Conservation (phyloP, 2,888 invertebrate genomes). For the Galerucella calmariensis region DNA sequence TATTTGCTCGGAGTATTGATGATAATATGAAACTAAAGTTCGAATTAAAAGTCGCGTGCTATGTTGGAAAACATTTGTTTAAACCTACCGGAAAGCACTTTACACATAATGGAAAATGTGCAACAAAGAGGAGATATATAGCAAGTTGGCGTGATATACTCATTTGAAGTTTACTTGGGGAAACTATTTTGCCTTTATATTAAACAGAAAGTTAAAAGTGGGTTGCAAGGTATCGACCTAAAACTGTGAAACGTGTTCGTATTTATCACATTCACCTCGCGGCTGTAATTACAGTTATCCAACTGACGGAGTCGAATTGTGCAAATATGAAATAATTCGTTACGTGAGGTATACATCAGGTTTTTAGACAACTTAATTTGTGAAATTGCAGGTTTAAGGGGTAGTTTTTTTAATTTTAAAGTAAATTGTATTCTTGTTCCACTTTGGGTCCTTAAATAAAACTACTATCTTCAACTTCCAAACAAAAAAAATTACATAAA, state of each 20-base stretch:
- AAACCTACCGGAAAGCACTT: slow-evolving; percentile 18
- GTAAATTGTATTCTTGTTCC: too few relatives aligned
- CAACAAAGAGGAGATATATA: slow-evolving; percentile 23
- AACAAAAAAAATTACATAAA: too few relatives aligned
- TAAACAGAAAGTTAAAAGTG: slow-evolving; percentile 16
- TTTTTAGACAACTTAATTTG: too few relatives aligned
- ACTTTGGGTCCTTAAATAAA: too few relatives aligned
- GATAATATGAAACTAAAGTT: slow-evolving; percentile 1
- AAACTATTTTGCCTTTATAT: slow-evolving; percentile 5
- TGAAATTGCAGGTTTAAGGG: too few relatives aligned
- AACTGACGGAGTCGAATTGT: too few relatives aligned
- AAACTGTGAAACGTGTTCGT: not conserved
- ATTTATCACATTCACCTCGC: not conserved
- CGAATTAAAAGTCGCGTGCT: slow-evolving; percentile 12
- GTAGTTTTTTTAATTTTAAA: too few relatives aligned
- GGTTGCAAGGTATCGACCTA: slow-evolving; percentile 13
- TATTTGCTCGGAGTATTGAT: not conserved
- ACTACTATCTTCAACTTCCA: too few relatives aligned
- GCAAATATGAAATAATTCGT: too few relatives aligned
- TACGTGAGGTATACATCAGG: too few relatives aligned
- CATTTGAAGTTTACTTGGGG: slow-evolving; percentile 10
- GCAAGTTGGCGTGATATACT: slow-evolving; percentile 26
- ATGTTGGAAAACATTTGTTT: slow-evolving; percentile 8
- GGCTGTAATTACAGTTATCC: not conserved
- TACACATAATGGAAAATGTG: slow-evolving; percentile 28